Percentiles rank a stretch among this genome's conserved stretches.
phyloP scores from a whole-genome alignment of 35 echinoderm and acorn worm genomes.

The Lytechinus variegatus region DNA sequence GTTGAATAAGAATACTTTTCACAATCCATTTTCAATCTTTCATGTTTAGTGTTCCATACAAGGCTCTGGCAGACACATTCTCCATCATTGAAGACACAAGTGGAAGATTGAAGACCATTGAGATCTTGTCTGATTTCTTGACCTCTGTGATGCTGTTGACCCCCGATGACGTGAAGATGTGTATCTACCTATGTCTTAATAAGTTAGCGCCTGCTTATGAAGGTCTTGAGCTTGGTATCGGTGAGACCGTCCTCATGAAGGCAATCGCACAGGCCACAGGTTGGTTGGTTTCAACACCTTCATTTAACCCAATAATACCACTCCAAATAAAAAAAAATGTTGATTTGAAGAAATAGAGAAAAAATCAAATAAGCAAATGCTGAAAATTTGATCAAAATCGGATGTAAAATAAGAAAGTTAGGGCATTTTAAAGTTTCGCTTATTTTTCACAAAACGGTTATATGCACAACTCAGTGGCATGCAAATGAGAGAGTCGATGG shows the following conservation, averaged over 20 bases:
- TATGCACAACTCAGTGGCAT: no score
- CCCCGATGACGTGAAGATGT: constrained; percentile 74
- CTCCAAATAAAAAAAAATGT: no score
- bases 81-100: constrained; percentile 84
- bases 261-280: constrained; percentile 93
- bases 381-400: no score
- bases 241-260: constrained; percentile 88
- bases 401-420: no score
- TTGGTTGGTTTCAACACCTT: constrained; percentile 29
- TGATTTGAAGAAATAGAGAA: no score
- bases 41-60: constrained; percentile 81
- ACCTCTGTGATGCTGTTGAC: constrained; percentile 85
- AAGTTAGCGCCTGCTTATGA: constrained; percentile 98
- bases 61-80: constrained; percentile 85
- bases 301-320: no score
- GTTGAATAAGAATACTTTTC: no score
- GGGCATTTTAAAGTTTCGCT: no score
- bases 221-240: constrained; percentile 89
- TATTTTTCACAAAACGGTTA: no score
- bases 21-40: neutral
- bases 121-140: constrained; percentile 84
- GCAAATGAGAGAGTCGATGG: no score
- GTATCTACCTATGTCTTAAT: constrained; percentile 94
- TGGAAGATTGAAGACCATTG: constrained; percentile 81
- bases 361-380: no score